Conservation (phyloP, 2,888 invertebrate species). For the Mythimna albipuncta region DNA sequence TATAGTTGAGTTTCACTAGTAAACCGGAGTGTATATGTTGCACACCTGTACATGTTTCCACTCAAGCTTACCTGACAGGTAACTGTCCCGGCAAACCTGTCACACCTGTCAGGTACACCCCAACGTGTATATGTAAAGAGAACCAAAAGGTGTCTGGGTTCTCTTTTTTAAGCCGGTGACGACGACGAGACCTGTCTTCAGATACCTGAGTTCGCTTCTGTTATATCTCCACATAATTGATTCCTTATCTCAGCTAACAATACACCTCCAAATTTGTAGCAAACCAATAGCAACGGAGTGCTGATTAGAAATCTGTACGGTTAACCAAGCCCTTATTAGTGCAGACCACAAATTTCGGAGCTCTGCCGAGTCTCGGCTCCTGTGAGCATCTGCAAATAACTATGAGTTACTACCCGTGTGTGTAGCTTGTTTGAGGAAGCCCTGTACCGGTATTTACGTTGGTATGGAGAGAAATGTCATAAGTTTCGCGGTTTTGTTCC, state of each 20-base stretch:
- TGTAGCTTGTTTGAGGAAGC: conserved; percentile 31
- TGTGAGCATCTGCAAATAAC: conserved; percentile 56
- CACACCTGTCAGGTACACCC: too few relatives aligned
- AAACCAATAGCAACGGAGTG: conserved; percentile 24
- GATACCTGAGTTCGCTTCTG: too few relatives aligned
- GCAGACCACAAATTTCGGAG: conserved; percentile 56
- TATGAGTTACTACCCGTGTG: conserved; percentile 37
- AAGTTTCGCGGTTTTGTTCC: neutral
- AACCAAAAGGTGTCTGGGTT: too few relatives aligned
- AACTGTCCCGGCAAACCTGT: too few relatives aligned
- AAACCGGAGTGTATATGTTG: too few relatives aligned
- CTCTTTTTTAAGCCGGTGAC: too few relatives aligned
- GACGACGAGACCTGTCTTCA: too few relatives aligned
- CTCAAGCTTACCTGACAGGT: too few relatives aligned
- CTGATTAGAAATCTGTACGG: conserved; percentile 61
- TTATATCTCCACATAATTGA: conserved; percentile 1
- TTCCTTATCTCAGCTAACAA: conserved; percentile 6
- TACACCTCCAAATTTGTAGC: conserved; percentile 24
- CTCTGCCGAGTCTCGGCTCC: conserved; percentile 27
- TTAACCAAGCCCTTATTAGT: conserved; percentile 57
- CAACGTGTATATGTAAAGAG: too few relatives aligned
- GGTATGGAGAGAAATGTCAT: neutral
- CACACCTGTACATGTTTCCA: too few relatives aligned
- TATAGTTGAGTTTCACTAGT: too few relatives aligned
- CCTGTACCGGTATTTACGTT: conserved; percentile 5